Percentiles rank a stretch among this genome's conserved stretches.
Evolutionary conservation across 1,140 invertebrate species (phyloP).

Genomic region (Eufriesea mexicana): DNA sequence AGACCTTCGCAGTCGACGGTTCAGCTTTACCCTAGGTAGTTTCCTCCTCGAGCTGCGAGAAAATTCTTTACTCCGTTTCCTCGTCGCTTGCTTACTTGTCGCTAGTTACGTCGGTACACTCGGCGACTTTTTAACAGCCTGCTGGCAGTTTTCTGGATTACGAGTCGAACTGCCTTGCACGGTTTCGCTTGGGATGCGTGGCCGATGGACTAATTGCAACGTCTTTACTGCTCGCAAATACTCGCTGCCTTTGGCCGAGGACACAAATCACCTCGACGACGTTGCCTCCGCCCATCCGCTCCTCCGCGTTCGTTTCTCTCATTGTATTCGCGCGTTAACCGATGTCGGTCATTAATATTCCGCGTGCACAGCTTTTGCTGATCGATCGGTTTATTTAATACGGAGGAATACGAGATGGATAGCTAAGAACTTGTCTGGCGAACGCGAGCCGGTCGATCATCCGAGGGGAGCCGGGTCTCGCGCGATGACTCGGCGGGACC

Average conservation of each 20-base stretch:
- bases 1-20: not conserved
- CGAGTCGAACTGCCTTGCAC: not conserved
- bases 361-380: not conserved
- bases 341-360: not conserved
- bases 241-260: not conserved
- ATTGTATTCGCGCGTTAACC: not conserved
- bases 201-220: not conserved
- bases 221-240: not conserved
- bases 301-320: not conserved
- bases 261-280: not conserved
- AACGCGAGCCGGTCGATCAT: not conserved
- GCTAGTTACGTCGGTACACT: too few relatives aligned
- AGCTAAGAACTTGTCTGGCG: not conserved
- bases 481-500: too few relatives aligned
- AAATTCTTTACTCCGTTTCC: not conserved
- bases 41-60: not conserved
- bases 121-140: not conserved
- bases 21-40: not conserved
- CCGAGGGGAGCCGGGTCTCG: too few relatives aligned
- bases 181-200: too few relatives aligned
- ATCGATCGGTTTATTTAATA: conserved; percentile 9
- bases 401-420: not conserved
- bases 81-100: not conserved
- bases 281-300: too few relatives aligned
- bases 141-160: not conserved